Percentiles rank a stretch among this genome's conserved stretches.
Evolutionary conservation across 2,797 vertebrate species (phyloP).

Genomic region (Acomys russatus): DNA sequence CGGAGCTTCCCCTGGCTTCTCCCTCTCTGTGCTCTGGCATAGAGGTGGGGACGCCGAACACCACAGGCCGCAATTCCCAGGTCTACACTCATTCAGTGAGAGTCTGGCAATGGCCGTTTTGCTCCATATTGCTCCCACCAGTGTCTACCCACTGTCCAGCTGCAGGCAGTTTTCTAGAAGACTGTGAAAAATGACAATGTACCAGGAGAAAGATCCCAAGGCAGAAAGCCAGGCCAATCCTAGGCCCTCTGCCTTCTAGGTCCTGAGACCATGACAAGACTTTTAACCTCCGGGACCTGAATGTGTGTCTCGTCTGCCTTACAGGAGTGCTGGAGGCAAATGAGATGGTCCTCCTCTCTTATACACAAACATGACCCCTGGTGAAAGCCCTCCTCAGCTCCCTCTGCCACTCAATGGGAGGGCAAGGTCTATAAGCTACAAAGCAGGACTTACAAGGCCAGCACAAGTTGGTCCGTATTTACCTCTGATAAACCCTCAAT

Average conservation of each 20-base stretch:
- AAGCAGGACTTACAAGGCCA: not conserved
- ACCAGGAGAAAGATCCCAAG: slow-evolving; percentile 35
- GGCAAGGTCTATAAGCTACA: not conserved
- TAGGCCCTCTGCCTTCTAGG: slow-evolving; percentile 24
- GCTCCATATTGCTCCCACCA: slow-evolving; percentile 36
- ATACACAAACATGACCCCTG: not conserved
- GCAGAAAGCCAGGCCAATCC: slow-evolving; percentile 46
- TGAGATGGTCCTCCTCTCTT: not conserved
- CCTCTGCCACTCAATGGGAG: not conserved
- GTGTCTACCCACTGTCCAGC: not conserved
- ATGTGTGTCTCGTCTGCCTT: not conserved
- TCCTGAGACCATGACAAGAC: slow-evolving; percentile 11
- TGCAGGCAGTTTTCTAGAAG: slow-evolving; percentile 65
- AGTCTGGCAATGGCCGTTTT: slow-evolving; percentile 28
- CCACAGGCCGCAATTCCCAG: slow-evolving; percentile 36
- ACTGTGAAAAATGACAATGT: slow-evolving; percentile 31
- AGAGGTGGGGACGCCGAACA: not conserved
- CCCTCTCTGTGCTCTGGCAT: not conserved
- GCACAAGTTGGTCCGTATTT: not conserved
- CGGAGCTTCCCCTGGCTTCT: not conserved
- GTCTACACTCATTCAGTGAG: not conserved
- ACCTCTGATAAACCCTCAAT: slow-evolving; percentile 9
- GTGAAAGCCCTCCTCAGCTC: not conserved
- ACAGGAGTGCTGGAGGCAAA: not conserved
- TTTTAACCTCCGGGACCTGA: slow-evolving; percentile 8